Percentiles rank a stretch among this genome's conserved stretches.
Evolutionary conservation across 2,113 vertebrate genomes (phyloP).

Genomic region (Phainopepla nitens): DNA sequence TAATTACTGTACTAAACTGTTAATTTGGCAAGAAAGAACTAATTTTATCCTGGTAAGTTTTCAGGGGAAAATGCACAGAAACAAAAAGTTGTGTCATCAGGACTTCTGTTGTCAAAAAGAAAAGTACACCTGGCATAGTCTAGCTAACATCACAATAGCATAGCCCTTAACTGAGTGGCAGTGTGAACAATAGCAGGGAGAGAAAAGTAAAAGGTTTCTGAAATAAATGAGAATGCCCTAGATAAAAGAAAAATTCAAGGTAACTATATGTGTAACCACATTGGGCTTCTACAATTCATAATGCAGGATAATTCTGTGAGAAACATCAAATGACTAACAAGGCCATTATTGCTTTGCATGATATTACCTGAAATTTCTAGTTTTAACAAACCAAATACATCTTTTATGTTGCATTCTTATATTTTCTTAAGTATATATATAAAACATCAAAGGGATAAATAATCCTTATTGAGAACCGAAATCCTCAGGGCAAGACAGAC

Average conservation of each 20-base stretch:
- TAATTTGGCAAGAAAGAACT: slow-evolving; percentile 50
- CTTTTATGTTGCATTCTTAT: not conserved
- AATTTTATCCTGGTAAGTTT: slow-evolving; percentile 46
- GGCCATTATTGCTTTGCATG: not conserved
- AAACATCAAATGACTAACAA: not conserved
- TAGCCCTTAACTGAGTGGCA: not conserved
- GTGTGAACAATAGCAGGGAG: not conserved
- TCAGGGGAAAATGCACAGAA: slow-evolving; percentile 35
- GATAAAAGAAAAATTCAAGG: not conserved
- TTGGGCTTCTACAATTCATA: not conserved
- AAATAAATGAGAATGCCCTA: not conserved
- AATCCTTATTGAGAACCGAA: not conserved
- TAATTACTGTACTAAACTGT: slow-evolving; percentile 61
- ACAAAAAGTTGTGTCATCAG: slow-evolving; percentile 34
- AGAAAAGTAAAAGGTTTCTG: not conserved
- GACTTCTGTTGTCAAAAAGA: slow-evolving; percentile 8
- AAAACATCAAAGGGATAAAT: not conserved
- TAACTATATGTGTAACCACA: not conserved
- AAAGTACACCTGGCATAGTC: not conserved
- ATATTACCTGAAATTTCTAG: not conserved
- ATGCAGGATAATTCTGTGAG: not conserved
- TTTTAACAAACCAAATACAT: not conserved
- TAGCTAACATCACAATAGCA: not conserved
- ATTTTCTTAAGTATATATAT: not conserved
- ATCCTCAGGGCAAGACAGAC: not conserved